Evolutionary conservation across 2,113 vertebrate genomes (phyloP).

Genomic region (Lagopus muta): DNA sequence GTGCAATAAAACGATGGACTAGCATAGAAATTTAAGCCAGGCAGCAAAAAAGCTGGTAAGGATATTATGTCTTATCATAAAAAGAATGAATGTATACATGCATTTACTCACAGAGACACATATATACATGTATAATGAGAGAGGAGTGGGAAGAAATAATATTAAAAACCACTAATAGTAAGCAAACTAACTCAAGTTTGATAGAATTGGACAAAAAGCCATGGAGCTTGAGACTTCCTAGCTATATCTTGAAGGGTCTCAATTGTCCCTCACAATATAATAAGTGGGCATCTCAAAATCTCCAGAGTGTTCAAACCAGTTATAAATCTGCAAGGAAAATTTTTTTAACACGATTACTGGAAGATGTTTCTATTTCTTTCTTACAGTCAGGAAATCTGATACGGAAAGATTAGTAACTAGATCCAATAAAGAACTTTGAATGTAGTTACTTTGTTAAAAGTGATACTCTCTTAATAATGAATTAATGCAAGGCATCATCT

Average conservation of each 20-base stretch:
- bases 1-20: not conserved
- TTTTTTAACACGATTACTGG: not conserved
- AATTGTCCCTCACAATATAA: not conserved
- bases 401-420: not conserved
- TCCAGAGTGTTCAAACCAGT: not conserved
- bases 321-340: not conserved
- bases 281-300: not conserved
- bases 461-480: not conserved
- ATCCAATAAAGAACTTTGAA: not conserved
- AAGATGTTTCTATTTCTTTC: not conserved
- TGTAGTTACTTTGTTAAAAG: not conserved
- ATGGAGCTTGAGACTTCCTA: not conserved
- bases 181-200: not conserved
- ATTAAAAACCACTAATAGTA: not conserved
- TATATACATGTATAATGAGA: not conserved
- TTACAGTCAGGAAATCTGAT: not conserved
- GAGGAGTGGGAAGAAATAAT: not conserved
- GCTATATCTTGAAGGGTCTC: not conserved
- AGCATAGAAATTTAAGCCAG: not conserved
- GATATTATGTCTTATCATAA: not conserved
- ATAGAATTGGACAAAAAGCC: not conserved
- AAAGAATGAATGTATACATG: not conserved
- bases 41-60: not conserved
- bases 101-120: not conserved
- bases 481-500: not conserved